Base-by-base conservation (phyloP, 2,888 invertebrate species). In the Nipponacmea schrenckii region DNA sequence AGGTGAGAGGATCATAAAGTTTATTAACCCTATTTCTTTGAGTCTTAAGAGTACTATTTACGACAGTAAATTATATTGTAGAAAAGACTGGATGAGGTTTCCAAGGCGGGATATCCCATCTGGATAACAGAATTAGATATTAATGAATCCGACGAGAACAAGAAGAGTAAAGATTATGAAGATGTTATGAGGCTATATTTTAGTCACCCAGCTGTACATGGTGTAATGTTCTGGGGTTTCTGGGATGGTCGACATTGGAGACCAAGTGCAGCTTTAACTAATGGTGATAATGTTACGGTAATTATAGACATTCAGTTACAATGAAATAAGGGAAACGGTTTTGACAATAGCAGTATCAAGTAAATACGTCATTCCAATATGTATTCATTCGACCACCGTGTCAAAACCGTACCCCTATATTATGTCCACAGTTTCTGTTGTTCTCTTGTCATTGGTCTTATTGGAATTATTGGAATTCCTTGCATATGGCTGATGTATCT, bases 151-250 rank as follows among this genome's bases (percentile, higher is more conserved):
- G 64, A 72, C 15, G 68, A 69, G n/a, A 45, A 72, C 26, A 64
- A 69, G 62, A 69, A 70, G 64, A 69, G 71, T 14, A 67, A 72
- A 17, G 27, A 26, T 20, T 67, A 68, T 46, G 74, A 74, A 20
- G 72, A 71, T 50, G 67, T 69, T 24, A 62, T 72, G 14, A 50
- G 62, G 17, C 56, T 69, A 24, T 67, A 64, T 44, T 74, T 74
- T 66, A 66, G 66, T 26, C 74, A 74, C 56, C 69, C 66, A 0
- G 50, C 31, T 17, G 72, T 74, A 12, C 65, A 72, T 12, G 74
- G 74, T 14, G 67, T 74, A n/a, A 31, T 74, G 45, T 39, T 74
- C 64, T 74, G 74, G 74, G 74, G 74, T 1, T 74, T 72, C 69
- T 74, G 69, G 68, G 69, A 69, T 50, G 44, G 63, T 14, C 56